phyloP scores from a whole-genome alignment of 2,888 invertebrate genomes.

The Lingula anatina region DNA sequence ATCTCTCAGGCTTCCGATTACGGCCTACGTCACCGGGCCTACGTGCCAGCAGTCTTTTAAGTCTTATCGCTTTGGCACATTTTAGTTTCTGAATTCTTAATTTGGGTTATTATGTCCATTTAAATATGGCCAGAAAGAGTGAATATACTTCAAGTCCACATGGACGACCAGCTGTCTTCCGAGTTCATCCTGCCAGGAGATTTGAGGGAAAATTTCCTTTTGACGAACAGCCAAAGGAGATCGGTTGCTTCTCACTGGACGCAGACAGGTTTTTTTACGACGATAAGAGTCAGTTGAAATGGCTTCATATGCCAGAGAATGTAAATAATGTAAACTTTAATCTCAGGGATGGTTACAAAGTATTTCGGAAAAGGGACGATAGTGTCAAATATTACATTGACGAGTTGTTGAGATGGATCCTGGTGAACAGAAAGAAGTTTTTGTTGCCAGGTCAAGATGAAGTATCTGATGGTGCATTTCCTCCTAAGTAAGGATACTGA shows the following conservation, averaged over 20 bases:
- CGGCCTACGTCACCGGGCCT: too few species aligned
- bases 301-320: conserved; percentile 27
- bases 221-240: conserved; percentile 42
- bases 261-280: conserved; percentile 26
- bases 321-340: conserved; percentile 34
- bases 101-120: too few species aligned
- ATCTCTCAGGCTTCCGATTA: too few species aligned
- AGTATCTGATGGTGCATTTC: too few species aligned
- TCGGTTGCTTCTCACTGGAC: conserved; percentile 46
- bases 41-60: too few species aligned
- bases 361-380: conserved; percentile 43
- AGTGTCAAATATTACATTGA: conserved; percentile 56
- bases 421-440: conserved; percentile 35
- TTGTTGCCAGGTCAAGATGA: not conserved
- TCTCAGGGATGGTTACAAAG: conserved; percentile 40
- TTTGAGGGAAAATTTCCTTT: conserved; percentile 35
- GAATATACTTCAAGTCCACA: too few species aligned
- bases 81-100: too few species aligned
- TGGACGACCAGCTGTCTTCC: too few species aligned
- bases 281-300: conserved; percentile 37
- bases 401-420: conserved; percentile 59
- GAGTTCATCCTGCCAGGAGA: conserved; percentile 3
- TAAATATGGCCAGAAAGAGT: too few species aligned
- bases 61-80: too few species aligned
- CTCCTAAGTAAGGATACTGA: too few species aligned